Percentiles rank a stretch among this genome's conserved stretches.
phyloP scores from a whole-genome alignment of 2,888 invertebrate species.

The Eupsilia transversa region DNA sequence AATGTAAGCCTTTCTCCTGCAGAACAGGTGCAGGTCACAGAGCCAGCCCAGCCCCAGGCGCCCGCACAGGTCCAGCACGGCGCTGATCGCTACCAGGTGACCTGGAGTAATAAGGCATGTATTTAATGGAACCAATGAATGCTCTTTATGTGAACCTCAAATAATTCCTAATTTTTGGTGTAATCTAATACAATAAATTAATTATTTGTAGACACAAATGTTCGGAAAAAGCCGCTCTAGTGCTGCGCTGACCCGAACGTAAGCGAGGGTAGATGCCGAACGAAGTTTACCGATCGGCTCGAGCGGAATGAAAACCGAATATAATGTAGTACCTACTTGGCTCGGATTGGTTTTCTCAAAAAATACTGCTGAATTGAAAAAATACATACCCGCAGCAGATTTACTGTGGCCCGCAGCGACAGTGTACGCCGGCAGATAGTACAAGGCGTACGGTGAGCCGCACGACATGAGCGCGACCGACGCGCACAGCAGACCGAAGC shows the following conservation, averaged over 20 bases:
- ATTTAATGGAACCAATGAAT: too few species aligned
- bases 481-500: conserved; percentile 93
- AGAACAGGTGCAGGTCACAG: conserved; percentile 93
- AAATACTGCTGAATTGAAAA: too few species aligned
- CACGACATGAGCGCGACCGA: conserved; percentile 94
- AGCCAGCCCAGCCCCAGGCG: conserved; percentile 93
- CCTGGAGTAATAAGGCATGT: conserved; percentile 80
- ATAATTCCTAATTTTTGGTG: too few species aligned
- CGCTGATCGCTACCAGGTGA: conserved; percentile 93
- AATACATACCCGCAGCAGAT: conserved; percentile 84
- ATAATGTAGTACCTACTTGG: too few species aligned
- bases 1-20: conserved; percentile 93
- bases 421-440: conserved; percentile 94
- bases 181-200: too few species aligned
- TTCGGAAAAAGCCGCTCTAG: too few species aligned
- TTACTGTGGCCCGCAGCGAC: conserved; percentile 92
- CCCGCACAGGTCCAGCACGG: conserved; percentile 93
- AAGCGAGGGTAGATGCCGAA: too few species aligned
- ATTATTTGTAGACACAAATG: too few species aligned
- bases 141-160: not conserved
- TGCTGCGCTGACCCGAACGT: too few species aligned
- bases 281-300: too few species aligned
- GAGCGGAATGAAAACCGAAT: too few species aligned
- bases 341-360: too few species aligned
- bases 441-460: conserved; percentile 94